Evolutionary conservation across 2,797 vertebrate genomes (phyloP), one percentile per base, ranked within the genome.

Genomic region (Capromys pilorides): DNA sequence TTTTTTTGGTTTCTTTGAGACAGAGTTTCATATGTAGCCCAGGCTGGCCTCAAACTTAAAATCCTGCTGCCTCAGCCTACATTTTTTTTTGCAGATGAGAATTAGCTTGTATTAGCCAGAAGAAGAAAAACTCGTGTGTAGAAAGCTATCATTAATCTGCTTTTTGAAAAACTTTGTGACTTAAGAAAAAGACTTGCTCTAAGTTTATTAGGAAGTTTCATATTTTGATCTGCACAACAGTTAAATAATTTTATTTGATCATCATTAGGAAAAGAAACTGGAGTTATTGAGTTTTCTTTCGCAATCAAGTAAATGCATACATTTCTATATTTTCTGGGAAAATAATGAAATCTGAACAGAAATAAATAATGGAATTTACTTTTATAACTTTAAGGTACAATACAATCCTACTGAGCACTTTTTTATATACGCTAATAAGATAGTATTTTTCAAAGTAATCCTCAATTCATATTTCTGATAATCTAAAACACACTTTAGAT

Each of bases 321-420:
- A n/a, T 18, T 18, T 69, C 16, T 90, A 41, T 86, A 51, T 87
- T 73, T 57, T 67, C 24, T 77, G 8, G 45, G 16, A 39, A 87
- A 73, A 59, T 77, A 83, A 75, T 73, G 49, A 51, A 64, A 77
- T 36, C 86, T 94, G 82, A 85, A 86, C 90, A 62, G 79, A 31
- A 66, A 14, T 33, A 66, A 33, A 16, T 66, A 66, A 26, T 66
- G 64, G 1, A 66, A 66, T 59, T 78, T 57, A 61, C 45, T 88
- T 57, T 39, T 67, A 2, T 66, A 51, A 86, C 21, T 86, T 86
- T 12, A 80, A 87, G 31, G 69, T 51, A 71, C 36, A 86, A 4
- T 57, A 45, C 79, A 67, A 86, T 61, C 39, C 16, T 45, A 59
- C 14, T 28, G 24, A 86, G 45, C 31, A 2, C 39, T 33, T 67